A percentile compares a stretch with the other conserved stretches of the same genome.
phyloP scores from a whole-genome alignment of 2,113 vertebrate genomes.

The Seriola quinqueradiata region DNA sequence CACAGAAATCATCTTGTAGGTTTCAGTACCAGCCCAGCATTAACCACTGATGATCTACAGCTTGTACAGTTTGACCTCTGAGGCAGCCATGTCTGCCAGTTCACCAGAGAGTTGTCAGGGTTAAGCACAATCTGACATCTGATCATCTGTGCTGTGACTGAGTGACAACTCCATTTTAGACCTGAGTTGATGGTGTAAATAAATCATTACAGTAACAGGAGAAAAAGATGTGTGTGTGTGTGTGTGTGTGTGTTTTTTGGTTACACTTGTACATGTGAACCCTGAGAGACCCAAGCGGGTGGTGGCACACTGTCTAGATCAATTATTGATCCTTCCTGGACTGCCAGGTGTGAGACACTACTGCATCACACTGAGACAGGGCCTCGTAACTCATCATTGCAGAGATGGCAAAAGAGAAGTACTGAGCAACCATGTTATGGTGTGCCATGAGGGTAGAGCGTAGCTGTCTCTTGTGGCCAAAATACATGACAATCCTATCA shows the following conservation, averaged over 20 bases:
- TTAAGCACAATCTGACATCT: conserved; percentile 46
- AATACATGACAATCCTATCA: background rate
- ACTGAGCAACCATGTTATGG: background rate
- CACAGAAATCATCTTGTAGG: background rate
- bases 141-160: conserved; percentile 27
- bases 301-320: conserved; percentile 64
- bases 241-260: conserved; percentile 18
- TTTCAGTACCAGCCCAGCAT: conserved; percentile 11
- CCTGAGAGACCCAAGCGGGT: conserved; percentile 49
- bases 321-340: conserved; percentile 68
- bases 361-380: conserved; percentile 53
- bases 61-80: conserved; percentile 31
- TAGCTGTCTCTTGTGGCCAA: background rate
- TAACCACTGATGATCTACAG: background rate
- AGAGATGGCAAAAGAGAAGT: conserved; percentile 24
- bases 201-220: conserved; percentile 20
- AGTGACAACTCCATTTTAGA: conserved; percentile 41
- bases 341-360: conserved; percentile 52
- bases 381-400: conserved; percentile 53
- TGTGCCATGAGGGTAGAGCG: background rate
- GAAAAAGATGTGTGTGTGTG: background rate
- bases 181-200: conserved; percentile 18
- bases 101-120: conserved; percentile 26
- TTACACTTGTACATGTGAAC: conserved; percentile 13
- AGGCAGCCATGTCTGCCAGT: background rate